phyloP scores from a whole-genome alignment of 2,113 vertebrate genomes.

The Amphiprion ocellaris region DNA sequence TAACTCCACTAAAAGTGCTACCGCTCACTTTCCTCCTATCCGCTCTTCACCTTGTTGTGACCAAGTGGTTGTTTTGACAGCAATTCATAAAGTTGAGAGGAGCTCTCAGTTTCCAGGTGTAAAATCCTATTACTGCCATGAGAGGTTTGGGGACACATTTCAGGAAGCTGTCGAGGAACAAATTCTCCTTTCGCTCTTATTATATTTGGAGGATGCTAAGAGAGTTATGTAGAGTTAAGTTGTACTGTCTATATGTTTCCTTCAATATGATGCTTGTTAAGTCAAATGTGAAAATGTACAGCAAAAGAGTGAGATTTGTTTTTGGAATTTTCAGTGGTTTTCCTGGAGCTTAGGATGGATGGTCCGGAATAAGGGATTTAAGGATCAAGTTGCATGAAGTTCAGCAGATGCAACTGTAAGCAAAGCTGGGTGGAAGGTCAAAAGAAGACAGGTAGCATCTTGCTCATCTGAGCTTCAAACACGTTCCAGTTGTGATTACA shows the following conservation, averaged over 20 bases:
- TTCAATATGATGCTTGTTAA: slow-evolving; percentile 1
- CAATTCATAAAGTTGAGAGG: slow-evolving; percentile 65
- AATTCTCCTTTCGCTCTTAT: slow-evolving; percentile 47
- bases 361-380: slow-evolving; percentile 42
- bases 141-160: slow-evolving; percentile 59
- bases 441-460: slow-evolving; percentile 29
- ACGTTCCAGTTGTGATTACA: not conserved
- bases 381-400: slow-evolving; percentile 3
- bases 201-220: slow-evolving; percentile 54
- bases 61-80: slow-evolving; percentile 76
- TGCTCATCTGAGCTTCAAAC: slow-evolving; percentile 10
- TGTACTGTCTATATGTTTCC: not conserved
- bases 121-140: slow-evolving; percentile 75
- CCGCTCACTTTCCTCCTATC: slow-evolving; percentile 33
- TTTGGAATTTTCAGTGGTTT: slow-evolving; percentile 32
- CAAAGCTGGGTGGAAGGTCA: slow-evolving; percentile 34
- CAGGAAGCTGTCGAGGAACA: slow-evolving; percentile 57
- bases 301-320: slow-evolving; percentile 9
- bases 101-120: slow-evolving; percentile 74
- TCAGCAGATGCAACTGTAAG: not conserved
- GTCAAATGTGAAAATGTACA: slow-evolving; percentile 6
- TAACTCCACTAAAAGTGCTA: slow-evolving; percentile 19
- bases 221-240: slow-evolving; percentile 14
- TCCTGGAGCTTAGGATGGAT: slow-evolving; percentile 10
- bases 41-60: slow-evolving; percentile 63